Base-by-base conservation (phyloP, 2,888 invertebrate genomes). In the Drosophila fulvimacula region DNA sequence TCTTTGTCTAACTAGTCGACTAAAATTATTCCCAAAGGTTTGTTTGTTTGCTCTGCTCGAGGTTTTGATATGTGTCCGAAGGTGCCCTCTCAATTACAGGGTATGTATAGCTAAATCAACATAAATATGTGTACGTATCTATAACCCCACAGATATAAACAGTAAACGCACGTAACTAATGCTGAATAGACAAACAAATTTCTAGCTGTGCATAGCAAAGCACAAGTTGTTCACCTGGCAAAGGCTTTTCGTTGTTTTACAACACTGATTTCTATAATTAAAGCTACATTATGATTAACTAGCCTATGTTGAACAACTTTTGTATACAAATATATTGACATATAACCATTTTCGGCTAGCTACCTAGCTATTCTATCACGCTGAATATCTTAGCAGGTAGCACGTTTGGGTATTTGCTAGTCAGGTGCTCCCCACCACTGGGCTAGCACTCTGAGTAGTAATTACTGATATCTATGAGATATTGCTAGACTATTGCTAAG, bases 51-150 rank as follows among this genome's bases (percentile, higher is more conserved):
- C 56, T 10, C 5, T 1, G 38, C 27, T 42, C 41, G 36, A 49
- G 51, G 58, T 56, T 69, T 39, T 9, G 51, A 56, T 64, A 59
- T 69, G 64, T 60, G 59, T 39, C 64, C 52, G 60, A 44, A 13
- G 30, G 48, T 64, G 56, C 57, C 76, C 53, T 55, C 65, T 71
- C 61, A 71, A 76, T 71, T 62, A 57, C 34, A 36, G 15, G 10
- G 58, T 39, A 38, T 53, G 57, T 39, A 41, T 19, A 30, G 34
- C 5, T 21, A 44, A 39, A 42, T 34, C n/a, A 32, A 48, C 27
- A 49, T 32, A 32, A 7, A 9, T 13, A 32, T 24, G 36, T n/a
- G n/a, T 13, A 24, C 41, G n/a, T 9, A 46, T n/a, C 21, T 44
- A 17, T 30, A 30, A 0, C 21, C 21, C 13, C 13, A 39, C 13